phyloP scores from a whole-genome alignment of 2,888 invertebrate species.

The Eudasyphora cyanicolor region DNA sequence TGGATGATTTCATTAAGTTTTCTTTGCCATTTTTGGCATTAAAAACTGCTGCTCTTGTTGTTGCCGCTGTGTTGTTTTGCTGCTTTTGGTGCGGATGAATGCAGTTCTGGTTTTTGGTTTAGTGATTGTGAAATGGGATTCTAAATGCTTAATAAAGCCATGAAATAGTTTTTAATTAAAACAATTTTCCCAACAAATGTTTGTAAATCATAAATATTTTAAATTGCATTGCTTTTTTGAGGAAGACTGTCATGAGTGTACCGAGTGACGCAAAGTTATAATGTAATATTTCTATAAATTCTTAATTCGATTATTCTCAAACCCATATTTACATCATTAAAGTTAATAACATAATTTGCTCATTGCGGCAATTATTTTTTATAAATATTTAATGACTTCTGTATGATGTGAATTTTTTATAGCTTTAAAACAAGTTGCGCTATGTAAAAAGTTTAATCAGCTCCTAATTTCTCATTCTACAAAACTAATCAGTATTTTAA shows the following conservation, averaged over 20 bases:
- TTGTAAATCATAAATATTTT: conserved; percentile 63
- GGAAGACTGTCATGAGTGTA: too few species aligned
- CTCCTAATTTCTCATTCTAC: too few species aligned
- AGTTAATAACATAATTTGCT: too few species aligned
- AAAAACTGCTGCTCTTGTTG: conserved; percentile 13
- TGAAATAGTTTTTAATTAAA: conserved; percentile 65
- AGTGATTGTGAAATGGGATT: neutral
- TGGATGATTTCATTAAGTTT: conserved; percentile 4
- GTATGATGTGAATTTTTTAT: too few species aligned
- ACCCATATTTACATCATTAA: too few species aligned
- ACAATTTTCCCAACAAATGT: conserved; percentile 57
- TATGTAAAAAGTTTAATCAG: too few species aligned
- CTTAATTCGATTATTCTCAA: too few species aligned
- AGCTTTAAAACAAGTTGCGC: too few species aligned
- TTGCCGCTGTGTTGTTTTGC: neutral
- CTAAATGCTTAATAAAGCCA: conserved; percentile 63
- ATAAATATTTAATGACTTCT: too few species aligned
- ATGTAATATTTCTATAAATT: too few species aligned
- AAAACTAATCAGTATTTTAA: too few species aligned
- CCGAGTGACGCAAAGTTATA: neutral
- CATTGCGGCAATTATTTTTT: too few species aligned
- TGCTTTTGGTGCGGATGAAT: neutral
- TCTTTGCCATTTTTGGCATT: neutral
- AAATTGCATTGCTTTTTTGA: conserved; percentile 43
- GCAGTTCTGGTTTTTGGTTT: neutral